Evolutionary conservation across 2,888 invertebrate species (phyloP), one percentile per base, ranked within the genome.

Genomic region (Eristalis pertinax): DNA sequence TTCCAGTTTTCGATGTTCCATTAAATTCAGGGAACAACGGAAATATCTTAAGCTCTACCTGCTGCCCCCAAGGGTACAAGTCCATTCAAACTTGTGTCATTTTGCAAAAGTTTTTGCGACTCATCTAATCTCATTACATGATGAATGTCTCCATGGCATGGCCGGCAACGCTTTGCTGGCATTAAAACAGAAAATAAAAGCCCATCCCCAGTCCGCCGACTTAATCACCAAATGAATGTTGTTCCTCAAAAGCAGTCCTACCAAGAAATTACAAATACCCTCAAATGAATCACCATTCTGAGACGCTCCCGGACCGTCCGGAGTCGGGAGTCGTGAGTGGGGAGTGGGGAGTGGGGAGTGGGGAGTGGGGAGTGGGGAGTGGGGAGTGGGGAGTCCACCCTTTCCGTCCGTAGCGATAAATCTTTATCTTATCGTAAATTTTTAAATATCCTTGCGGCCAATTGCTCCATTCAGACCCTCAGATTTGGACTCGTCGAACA

Each of bases 401-500:
- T 35, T n/a, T 63, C 19, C 19, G 4, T 35, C 60, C 10, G 10
- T 24, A 35, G 50, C 26, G n/a, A 70, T 70, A 77, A 77, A 64
- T 77, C 56, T 19, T 50, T 50, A 63, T 50, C 22, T 35, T 70
- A 56, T 65, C 29, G 38, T 78, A 58, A 63, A 78, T 73, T 67
- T 43, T 79, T 60, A 67, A 79, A 43, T 60, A 60, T 79, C 60
- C 29, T n/a, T 73, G 73, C 58, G 80, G 84, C 75, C 74, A 80
- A 70, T 70, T 65, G 62, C 67, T 10, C 41, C 50, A 58, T 43
- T 56, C 60, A 15, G 41, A 24, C 15, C 26, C n/a, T n/a, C 43
- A n/a, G 32, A 19, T 35, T 50, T 24, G 19, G 19, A 32, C 26
- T 29, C 22, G n/a, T 24, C 35, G n/a, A 43, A 63, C 50, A 63